Conservation (phyloP, 2,797 vertebrate species). For the Pantherophis vulpinus region DNA sequence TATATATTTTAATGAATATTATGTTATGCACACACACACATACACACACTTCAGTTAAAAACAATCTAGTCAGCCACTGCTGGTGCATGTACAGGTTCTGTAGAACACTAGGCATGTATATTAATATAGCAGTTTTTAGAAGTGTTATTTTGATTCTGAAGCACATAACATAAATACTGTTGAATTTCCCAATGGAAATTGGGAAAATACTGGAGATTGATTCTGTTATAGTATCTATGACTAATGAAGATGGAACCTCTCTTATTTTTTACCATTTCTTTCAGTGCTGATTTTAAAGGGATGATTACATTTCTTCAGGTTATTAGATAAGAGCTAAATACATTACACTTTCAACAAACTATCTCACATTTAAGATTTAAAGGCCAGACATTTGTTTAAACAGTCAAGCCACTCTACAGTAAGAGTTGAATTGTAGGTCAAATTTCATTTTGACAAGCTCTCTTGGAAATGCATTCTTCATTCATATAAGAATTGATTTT, state of each 20-base stretch:
- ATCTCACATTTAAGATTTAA: constrained; percentile 82
- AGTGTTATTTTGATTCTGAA: constrained; percentile 29
- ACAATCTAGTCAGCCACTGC: constrained; percentile 17
- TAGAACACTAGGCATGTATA: constrained; percentile 8
- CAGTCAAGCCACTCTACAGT: constrained; percentile 63
- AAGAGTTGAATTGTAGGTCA: constrained; percentile 79
- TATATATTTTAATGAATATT: not conserved
- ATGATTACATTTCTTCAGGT: constrained; percentile 76
- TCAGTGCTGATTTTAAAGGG: constrained; percentile 67
- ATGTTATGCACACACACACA: not conserved
- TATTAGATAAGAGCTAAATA: constrained; percentile 82
- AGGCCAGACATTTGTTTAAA: constrained; percentile 76
- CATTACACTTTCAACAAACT: constrained; percentile 84
- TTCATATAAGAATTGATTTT: constrained; percentile 65
- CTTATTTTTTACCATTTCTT: constrained; percentile 69
- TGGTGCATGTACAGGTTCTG: not conserved
- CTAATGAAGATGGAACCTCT: constrained; percentile 70
- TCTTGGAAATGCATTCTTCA: constrained; percentile 69
- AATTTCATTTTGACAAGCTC: constrained; percentile 73
- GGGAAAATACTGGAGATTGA: constrained; percentile 59
- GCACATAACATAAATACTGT: constrained; percentile 42
- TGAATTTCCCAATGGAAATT: constrained; percentile 63
- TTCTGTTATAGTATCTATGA: constrained; percentile 68
- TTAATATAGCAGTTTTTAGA: constrained; percentile 1
- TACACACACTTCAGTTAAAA: constrained; percentile 23